Conservation (phyloP, 2,888 invertebrate species). For the Lasioglossum calceatum region DNA sequence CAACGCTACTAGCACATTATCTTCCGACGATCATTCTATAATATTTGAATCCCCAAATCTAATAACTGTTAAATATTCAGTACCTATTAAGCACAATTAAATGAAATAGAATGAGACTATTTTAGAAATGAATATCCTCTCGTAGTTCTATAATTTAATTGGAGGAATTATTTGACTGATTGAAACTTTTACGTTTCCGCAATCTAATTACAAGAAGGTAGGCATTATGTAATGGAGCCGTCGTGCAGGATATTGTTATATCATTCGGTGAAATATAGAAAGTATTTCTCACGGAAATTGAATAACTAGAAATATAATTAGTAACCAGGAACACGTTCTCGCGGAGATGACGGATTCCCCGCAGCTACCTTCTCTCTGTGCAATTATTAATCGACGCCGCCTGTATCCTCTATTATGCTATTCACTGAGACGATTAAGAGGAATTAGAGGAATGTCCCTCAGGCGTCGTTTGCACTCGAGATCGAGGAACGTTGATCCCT, state of each 20-base stretch:
- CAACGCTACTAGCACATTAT: neutral
- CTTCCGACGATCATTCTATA: neutral
- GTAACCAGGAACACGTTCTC: neutral
- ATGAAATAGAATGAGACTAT: too few species aligned
- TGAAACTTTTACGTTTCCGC: neutral
- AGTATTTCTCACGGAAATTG: neutral
- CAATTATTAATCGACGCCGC: conserved; percentile 42
- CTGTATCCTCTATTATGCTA: conserved; percentile 45
- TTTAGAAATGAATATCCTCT: too few species aligned
- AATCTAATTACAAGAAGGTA: neutral
- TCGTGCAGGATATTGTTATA: neutral
- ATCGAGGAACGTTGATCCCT: conserved; percentile 23
- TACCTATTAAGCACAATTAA: too few species aligned
- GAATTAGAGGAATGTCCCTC: conserved; percentile 61
- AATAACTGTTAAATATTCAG: too few species aligned
- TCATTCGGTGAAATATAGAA: neutral
- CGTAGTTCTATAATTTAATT: neutral
- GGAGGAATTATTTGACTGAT: neutral
- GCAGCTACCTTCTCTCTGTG: conserved; percentile 20
- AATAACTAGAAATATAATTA: conserved; percentile 16
- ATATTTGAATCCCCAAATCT: neutral
- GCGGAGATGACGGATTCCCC: conserved; percentile 11
- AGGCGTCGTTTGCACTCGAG: conserved; percentile 31
- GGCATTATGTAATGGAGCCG: neutral
- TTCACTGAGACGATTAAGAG: conserved; percentile 41